These are phyloP conservation scores for Cosmia pyralina DNA, from an alignment of 2,888 invertebrate species.

Conservation along the genomic window DNA sequence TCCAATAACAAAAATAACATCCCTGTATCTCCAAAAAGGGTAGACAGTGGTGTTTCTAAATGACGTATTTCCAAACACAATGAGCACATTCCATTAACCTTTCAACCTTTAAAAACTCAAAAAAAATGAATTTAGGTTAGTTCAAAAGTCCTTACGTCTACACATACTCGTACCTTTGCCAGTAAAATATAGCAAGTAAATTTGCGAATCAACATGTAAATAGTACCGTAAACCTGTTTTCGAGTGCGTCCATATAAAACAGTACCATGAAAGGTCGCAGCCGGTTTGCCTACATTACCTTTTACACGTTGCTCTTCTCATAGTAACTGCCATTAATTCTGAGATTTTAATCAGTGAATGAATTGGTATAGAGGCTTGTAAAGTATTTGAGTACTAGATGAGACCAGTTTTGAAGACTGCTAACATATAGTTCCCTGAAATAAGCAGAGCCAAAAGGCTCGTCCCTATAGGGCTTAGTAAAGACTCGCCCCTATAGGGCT, in stretches of 20 bases:
- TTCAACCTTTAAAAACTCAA: too few relatives aligned
- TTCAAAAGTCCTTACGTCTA: not conserved
- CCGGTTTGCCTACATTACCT: conserved; percentile 27
- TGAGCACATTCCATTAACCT: too few relatives aligned
- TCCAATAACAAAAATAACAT: too few relatives aligned
- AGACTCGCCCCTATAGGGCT: too few relatives aligned
- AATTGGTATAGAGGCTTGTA: not conserved
- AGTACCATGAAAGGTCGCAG: conserved; percentile 44
- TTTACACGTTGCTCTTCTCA: conserved; percentile 26
- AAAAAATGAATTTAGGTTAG: too few relatives aligned
- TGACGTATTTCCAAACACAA: too few relatives aligned
- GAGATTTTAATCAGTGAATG: conserved; percentile 19
- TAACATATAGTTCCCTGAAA: too few relatives aligned
- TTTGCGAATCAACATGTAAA: conserved; percentile 24
- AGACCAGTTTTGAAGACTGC: not conserved
- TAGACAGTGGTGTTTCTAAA: too few relatives aligned
- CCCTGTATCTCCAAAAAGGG: too few relatives aligned
- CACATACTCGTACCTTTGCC: not conserved
- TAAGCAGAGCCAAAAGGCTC: too few relatives aligned
- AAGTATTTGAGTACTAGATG: not conserved
- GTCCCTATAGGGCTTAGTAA: too few relatives aligned
- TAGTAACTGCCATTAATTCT: conserved; percentile 15
- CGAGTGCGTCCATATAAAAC: conserved; percentile 34
- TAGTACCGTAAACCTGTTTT: conserved; percentile 45
- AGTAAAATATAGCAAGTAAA: conserved; percentile 11